Base-by-base conservation (phyloP, 2,888 invertebrate genomes). In the Drosophila algonquin region DNA sequence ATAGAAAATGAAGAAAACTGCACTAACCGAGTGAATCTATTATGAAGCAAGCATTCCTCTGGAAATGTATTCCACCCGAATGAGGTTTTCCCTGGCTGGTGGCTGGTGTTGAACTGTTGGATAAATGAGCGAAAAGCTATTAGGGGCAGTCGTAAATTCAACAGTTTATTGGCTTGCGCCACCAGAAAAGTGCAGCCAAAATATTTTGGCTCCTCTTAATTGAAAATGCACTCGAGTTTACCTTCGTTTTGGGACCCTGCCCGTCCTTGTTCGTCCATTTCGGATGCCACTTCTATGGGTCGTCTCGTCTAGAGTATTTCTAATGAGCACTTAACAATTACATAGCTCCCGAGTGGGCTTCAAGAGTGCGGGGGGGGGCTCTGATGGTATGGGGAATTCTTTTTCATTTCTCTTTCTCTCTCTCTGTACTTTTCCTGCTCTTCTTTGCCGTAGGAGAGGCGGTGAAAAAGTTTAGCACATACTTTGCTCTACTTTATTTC, bases 291-390 rank as follows among this genome's bases (percentile, higher is more conserved):
- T 54, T 60, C 44, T n/a, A 21, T 24, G 35, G 24, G 45, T 44
- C 53, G 16, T 51, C 73, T 35, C 60, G 74, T 62, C 53, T 81
- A 40, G 54, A 82, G 79, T 72, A 88, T 86, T 84, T 88, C 79
- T 86, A 84, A 84, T 84, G 88, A 88, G 88, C 81, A 86, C 83
- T 84, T 78, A 82, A 86, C 83, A 88, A 84, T 84, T 84, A 88
- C 73, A 86, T 83, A 80, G 70, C 74, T 72, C 68, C 68, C 60
- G 75, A 60, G 63, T 47, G 63, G 44, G 51, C 16, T 56, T 2
- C 32, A 32, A 54, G 74, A 60, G 63, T 47, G 18, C 1, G 1
- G 1, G 18, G 18, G 63, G 44, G 47, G 1, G 73, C 35, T 4
- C 21, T 9, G 8, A 24, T 12, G 65, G 16, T 51, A 3, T 1